phyloP scores from a whole-genome alignment of 2,113 vertebrate species.

The Antennarius striatus region DNA sequence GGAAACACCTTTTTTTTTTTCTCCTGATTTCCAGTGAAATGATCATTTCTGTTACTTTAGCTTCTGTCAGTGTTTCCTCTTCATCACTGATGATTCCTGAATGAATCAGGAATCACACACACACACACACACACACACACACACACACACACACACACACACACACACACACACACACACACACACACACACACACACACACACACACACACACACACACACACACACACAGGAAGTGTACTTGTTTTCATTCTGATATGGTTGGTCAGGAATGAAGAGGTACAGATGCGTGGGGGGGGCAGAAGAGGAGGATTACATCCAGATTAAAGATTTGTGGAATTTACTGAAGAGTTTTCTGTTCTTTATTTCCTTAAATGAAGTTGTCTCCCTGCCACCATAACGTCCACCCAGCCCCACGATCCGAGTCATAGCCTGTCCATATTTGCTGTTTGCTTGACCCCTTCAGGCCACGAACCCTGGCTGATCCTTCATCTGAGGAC shows the following conservation, averaged over 20 bases:
- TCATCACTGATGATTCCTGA: slow-evolving; percentile 19
- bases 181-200: too few species aligned
- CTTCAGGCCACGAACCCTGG: slow-evolving; percentile 62
- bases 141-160: slow-evolving; percentile 8
- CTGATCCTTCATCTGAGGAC: slow-evolving; percentile 77
- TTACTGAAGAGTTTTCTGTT: too few species aligned
- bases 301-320: slow-evolving; percentile 13
- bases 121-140: not conserved
- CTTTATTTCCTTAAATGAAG: slow-evolving; percentile 16
- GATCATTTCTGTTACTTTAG: too few species aligned
- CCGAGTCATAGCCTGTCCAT: slow-evolving; percentile 60
- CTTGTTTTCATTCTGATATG: slow-evolving; percentile 61
- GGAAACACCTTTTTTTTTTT: too few species aligned
- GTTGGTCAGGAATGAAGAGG: slow-evolving; percentile 12
- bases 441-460: slow-evolving; percentile 78
- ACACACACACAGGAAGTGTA: slow-evolving; percentile 21
- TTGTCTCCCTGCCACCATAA: slow-evolving; percentile 27
- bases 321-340: too few species aligned
- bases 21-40: too few species aligned
- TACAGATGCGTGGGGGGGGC: not conserved
- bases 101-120: too few species aligned
- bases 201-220: too few species aligned
- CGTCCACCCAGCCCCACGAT: slow-evolving; percentile 50
- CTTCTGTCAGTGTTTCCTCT: not conserved
- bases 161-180: not conserved